Evolutionary conservation across 1,140 invertebrate genomes (phyloP).

Genomic region (Cyclina sinensis): DNA sequence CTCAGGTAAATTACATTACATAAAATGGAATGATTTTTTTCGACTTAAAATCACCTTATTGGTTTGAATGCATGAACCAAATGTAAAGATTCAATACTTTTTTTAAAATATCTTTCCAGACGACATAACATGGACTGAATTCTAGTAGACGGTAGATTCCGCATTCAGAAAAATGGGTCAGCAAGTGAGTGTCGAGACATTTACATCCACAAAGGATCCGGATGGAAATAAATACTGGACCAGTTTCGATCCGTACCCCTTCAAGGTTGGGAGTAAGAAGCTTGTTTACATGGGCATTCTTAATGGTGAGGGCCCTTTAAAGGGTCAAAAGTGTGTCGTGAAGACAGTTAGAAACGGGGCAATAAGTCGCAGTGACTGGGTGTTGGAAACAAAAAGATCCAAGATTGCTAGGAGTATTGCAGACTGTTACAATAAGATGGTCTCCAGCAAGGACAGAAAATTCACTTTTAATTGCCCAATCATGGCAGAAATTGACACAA

Average conservation of each 20-base stretch:
- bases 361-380: constrained; percentile 38
- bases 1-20: too few relatives aligned
- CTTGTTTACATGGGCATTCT: constrained; percentile 66
- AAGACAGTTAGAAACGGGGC: constrained; percentile 55
- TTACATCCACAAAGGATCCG: constrained; percentile 47
- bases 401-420: constrained; percentile 28
- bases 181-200: constrained; percentile 63
- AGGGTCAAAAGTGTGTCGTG: constrained; percentile 63
- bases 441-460: neutral
- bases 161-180: constrained; percentile 49
- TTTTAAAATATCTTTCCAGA: too few relatives aligned
- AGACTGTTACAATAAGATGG: constrained; percentile 42
- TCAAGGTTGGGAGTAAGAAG: constrained; percentile 57
- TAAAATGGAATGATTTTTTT: too few relatives aligned
- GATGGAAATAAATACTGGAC: constrained; percentile 68
- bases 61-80: too few relatives aligned
- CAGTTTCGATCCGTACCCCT: constrained; percentile 70
- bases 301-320: constrained; percentile 63
- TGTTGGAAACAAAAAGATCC: constrained; percentile 20
- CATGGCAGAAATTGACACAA: constrained; percentile 66
- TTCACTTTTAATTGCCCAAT: constrained; percentile 57
- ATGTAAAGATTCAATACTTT: too few relatives aligned
- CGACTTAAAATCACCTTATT: too few relatives aligned
- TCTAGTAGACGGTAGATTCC: neutral
- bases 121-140: too few relatives aligned